Conservation (phyloP, 2,797 vertebrate species). For the Gymnodraco acuticeps region DNA sequence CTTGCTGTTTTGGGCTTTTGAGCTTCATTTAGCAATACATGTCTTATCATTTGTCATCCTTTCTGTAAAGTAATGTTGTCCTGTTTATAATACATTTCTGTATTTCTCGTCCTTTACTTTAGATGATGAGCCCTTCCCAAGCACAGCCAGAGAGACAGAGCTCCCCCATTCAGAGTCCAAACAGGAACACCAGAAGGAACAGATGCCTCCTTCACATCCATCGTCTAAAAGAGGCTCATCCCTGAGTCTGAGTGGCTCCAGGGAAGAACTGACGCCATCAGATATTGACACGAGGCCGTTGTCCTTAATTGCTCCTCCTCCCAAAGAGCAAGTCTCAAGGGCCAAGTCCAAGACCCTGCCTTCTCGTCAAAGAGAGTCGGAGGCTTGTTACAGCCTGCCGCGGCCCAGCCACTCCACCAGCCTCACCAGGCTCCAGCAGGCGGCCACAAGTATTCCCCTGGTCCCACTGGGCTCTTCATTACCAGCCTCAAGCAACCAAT, state of each 20-base stretch:
- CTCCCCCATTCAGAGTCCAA: slow-evolving; percentile 47
- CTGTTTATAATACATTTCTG: background rate
- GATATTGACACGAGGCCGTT: slow-evolving; percentile 50
- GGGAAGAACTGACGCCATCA: slow-evolving; percentile 33
- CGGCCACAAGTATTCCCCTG: slow-evolving; percentile 50
- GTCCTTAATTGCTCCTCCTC: slow-evolving; percentile 74
- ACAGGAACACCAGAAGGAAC: slow-evolving; percentile 44
- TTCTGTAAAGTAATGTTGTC: background rate
- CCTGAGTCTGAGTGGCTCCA: slow-evolving; percentile 62
- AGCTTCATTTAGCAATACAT: background rate
- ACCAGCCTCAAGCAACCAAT: slow-evolving; percentile 33
- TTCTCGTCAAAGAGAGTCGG: slow-evolving; percentile 72
- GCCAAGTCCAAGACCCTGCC: slow-evolving; percentile 83
- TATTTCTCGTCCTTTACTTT: slow-evolving; percentile 42
- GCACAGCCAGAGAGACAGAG: slow-evolving; percentile 26
- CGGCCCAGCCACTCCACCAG: slow-evolving; percentile 83
- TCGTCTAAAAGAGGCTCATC: slow-evolving; percentile 60
- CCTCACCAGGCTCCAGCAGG: slow-evolving; percentile 77
- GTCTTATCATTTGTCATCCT: background rate
- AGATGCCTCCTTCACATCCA: slow-evolving; percentile 30
- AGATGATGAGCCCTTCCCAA: slow-evolving; percentile 61
- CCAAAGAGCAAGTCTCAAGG: slow-evolving; percentile 65
- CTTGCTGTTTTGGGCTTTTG: background rate
- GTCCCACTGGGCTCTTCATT: slow-evolving; percentile 45
- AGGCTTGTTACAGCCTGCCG: slow-evolving; percentile 71